Evolutionary conservation across 35 echinoderm and acorn worm species (phyloP).

Genomic region (Hemicentrotus pulcherrimus): DNA sequence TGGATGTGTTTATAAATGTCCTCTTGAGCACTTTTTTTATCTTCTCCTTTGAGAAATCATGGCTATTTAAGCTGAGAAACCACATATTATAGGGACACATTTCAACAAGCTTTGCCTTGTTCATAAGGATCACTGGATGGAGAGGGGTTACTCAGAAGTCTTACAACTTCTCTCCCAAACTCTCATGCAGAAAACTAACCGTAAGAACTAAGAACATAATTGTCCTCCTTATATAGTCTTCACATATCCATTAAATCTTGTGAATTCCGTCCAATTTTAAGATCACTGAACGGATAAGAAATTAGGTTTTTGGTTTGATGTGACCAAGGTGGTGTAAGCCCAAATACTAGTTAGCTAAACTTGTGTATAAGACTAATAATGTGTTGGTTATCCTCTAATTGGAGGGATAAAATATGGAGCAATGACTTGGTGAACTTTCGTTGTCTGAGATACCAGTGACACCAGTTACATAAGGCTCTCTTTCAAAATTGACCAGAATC

Average conservation of each 20-base stretch:
- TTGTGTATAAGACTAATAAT: background rate
- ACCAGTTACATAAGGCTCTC: too few relatives aligned
- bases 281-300: background rate
- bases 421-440: background rate
- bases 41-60: background rate
- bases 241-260: background rate
- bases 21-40: background rate
- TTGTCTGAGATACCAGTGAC: too few relatives aligned
- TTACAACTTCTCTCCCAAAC: background rate
- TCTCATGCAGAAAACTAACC: background rate
- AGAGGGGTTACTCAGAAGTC: background rate
- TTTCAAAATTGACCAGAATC: too few relatives aligned
- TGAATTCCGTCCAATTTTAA: background rate
- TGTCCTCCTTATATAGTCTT: background rate
- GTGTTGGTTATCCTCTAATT: background rate
- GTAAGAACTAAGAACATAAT: conserved; percentile 11
- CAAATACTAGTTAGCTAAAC: background rate
- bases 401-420: background rate
- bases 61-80: background rate
- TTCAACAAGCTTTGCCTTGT: background rate
- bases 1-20: background rate
- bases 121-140: background rate
- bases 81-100: background rate
- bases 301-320: background rate
- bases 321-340: background rate